Evolutionary conservation across 2,888 invertebrate species (phyloP), one percentile per base, ranked within the genome.

Genomic region (Acanthosoma haemorrhoidale): DNA sequence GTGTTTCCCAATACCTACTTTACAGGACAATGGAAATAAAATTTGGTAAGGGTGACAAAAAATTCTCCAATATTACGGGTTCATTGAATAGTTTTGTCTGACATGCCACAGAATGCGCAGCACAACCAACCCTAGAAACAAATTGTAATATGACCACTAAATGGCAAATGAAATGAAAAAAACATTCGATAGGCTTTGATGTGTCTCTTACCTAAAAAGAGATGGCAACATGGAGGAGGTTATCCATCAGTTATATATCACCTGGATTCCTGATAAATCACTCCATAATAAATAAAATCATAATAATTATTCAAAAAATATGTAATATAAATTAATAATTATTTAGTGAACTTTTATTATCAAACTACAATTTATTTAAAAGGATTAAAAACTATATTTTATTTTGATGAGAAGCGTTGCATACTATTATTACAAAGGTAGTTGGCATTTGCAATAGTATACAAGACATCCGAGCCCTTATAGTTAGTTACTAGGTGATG

Each of bases 71-170:
- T n/a, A n/a, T n/a, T n/a, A n/a, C n/a, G n/a, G n/a, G n/a, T n/a
- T n/a, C n/a, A n/a, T n/a, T n/a, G n/a, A n/a, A n/a, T n/a, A n/a
- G n/a, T n/a, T n/a, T n/a, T n/a, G n/a, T n/a, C n/a, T n/a, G n/a
- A 51, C 51, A 51, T 51, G 51, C 51, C 13, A 51, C 11, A 25
- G n/a, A n/a, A 51, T 51, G n/a, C 29, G 25, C 51, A 51, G 29
- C 11, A 51, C 51, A 51, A 25, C 51, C 51, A n/a, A 51, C 25
- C 51, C 51, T 4, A 51, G 5, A 51, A 51, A 51, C 51, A 25
- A 25, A 51, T 51, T 51, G 51, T 51, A 51, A 51, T 51, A n/a
- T 51, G 51, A 51, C 29, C 51, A 51, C 51, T 51, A 51, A 51
- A 51, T 29, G n/a, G n/a, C n/a, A n/a, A n/a, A n/a, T n/a, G n/a